A percentile compares a stretch with the other conserved stretches of the same genome.
These are phyloP conservation scores for Lycaon pictus DNA, from an alignment of 2,113 vertebrate genomes.

Conservation along the genomic window DNA sequence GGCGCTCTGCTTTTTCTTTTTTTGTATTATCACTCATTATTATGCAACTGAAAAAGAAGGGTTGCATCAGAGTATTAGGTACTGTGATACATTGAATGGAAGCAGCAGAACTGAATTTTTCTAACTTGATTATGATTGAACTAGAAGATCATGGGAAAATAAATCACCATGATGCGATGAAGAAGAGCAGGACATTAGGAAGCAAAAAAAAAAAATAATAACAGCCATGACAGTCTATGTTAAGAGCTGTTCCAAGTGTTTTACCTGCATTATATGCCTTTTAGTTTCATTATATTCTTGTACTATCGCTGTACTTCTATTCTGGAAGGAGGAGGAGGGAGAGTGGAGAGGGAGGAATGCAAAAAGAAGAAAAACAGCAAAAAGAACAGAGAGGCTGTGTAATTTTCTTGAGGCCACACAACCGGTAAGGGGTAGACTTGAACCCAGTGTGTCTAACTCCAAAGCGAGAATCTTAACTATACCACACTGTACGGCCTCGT, in stretches of 20 bases:
- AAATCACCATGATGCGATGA: not conserved
- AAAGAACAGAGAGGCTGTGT: not conserved
- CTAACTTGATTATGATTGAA: constrained; percentile 43
- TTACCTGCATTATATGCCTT: not conserved
- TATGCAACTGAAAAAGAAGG: not conserved
- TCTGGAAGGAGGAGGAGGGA: not conserved
- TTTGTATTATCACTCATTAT: not conserved
- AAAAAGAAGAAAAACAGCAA: not conserved
- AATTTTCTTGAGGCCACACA: not conserved
- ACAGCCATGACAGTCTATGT: not conserved
- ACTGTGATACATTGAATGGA: not conserved
- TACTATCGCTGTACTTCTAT: not conserved
- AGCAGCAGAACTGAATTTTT: not conserved
- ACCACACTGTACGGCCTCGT: not conserved
- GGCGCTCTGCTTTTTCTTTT: not conserved
- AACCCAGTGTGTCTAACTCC: not conserved
- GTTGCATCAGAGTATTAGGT: not conserved
- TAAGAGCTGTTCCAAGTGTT: not conserved
- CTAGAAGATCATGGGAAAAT: not conserved
- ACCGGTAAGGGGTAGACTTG: not conserved
- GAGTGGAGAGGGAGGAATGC: not conserved
- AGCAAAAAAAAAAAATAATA: not conserved
- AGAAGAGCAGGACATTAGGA: constrained; percentile 19
- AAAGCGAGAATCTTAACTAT: not conserved
- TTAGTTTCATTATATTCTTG: not conserved